phyloP scores from a whole-genome alignment of 2,888 invertebrate genomes.

The Archips crataeganus region DNA sequence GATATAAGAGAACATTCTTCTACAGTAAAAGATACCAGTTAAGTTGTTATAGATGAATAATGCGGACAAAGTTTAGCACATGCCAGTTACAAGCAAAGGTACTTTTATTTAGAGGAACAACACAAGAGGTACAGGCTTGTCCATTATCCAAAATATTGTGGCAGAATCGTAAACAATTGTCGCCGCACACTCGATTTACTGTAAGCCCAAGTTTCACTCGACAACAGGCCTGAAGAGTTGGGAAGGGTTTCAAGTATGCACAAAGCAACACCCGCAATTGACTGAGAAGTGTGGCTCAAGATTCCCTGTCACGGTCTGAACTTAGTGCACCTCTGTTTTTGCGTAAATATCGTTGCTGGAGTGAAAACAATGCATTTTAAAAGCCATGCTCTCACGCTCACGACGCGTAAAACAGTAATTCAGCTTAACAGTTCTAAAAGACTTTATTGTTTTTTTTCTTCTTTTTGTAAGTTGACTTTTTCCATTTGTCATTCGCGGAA shows the following conservation, averaged over 20 bases:
- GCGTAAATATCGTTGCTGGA: slow-evolving; percentile 61
- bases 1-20: background rate
- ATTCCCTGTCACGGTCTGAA: slow-evolving; percentile 59
- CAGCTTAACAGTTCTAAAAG: slow-evolving; percentile 10
- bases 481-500: slow-evolving; percentile 25
- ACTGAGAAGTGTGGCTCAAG: slow-evolving; percentile 60
- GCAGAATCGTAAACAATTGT: slow-evolving; percentile 34
- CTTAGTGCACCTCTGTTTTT: slow-evolving; percentile 55
- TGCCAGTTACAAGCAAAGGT: background rate
- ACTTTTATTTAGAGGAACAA: background rate
- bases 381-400: slow-evolving; percentile 5
- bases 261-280: slow-evolving; percentile 68
- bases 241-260: slow-evolving; percentile 62
- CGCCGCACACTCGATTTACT: slow-evolving; percentile 42
- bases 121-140: slow-evolving; percentile 4
- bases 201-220: slow-evolving; percentile 41
- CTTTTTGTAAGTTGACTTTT: slow-evolving; percentile 15
- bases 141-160: slow-evolving; percentile 19
- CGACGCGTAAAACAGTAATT: slow-evolving; percentile 12
- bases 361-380: slow-evolving; percentile 39
- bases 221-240: slow-evolving; percentile 53
- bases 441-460: slow-evolving; percentile 16
- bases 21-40: slow-evolving; percentile 1
- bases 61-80: background rate
- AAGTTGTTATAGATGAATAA: background rate